Percentiles rank a stretch among this genome's conserved stretches.
Evolutionary conservation across 2,888 invertebrate genomes (phyloP).

Genomic region (Polietes domitor): DNA sequence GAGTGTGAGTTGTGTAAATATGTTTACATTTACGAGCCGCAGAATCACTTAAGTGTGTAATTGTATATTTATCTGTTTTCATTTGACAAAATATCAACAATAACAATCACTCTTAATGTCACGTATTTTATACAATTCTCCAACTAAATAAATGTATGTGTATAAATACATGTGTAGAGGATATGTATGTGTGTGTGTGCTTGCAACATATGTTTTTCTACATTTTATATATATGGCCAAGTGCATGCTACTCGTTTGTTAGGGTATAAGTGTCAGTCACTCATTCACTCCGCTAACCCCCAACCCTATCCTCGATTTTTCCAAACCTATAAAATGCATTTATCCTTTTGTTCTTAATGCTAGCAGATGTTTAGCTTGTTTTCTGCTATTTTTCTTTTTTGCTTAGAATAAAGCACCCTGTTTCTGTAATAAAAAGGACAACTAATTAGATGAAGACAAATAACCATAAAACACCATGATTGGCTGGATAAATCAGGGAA

Average conservation of each 20-base stretch:
- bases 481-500: too few relatives aligned
- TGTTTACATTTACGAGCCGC: slow-evolving; percentile 61
- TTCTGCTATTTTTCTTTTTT: background rate
- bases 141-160: slow-evolving; percentile 46
- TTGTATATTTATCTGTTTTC: slow-evolving; percentile 80
- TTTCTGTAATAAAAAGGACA: background rate
- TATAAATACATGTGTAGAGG: slow-evolving; percentile 26
- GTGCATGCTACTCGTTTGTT: background rate
- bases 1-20: slow-evolving; percentile 34
- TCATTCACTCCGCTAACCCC: too few relatives aligned
- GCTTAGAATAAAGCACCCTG: background rate
- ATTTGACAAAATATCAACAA: slow-evolving; percentile 79
- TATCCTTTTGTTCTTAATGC: slow-evolving; percentile 13
- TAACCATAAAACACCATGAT: background rate
- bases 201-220: slow-evolving; percentile 24
- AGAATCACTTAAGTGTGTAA: slow-evolving; percentile 79
- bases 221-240: background rate
- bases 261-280: background rate
- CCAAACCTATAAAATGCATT: background rate
- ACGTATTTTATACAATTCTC: slow-evolving; percentile 63
- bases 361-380: slow-evolving; percentile 12
- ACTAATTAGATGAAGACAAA: background rate
- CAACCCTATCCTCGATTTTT: slow-evolving; percentile 19
- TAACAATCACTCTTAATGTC: slow-evolving; percentile 75
- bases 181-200: slow-evolving; percentile 33